Evolutionary conservation across 2,797 vertebrate genomes (phyloP).

Genomic region (Sebastes elongatus): DNA sequence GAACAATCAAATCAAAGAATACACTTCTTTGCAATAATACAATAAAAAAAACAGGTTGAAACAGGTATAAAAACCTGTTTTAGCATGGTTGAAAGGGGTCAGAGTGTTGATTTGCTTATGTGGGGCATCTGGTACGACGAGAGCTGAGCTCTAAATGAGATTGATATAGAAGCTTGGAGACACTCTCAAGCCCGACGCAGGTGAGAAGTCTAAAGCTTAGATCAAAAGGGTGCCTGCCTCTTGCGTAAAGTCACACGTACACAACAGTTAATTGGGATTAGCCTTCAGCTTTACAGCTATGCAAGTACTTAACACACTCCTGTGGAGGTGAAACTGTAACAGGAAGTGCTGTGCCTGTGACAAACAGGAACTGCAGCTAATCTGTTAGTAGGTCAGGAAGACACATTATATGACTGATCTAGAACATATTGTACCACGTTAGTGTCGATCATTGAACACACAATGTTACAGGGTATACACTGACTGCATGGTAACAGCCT

Average conservation of each 20-base stretch:
- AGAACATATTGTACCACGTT: neutral
- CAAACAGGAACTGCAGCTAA: conserved; percentile 42
- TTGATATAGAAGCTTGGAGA: conserved; percentile 46
- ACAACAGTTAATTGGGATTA: conserved; percentile 63
- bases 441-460: neutral
- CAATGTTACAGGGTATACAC: neutral
- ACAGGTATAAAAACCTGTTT: neutral
- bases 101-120: conserved; percentile 10
- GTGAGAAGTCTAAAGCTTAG: conserved; percentile 52
- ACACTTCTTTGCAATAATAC: neutral
- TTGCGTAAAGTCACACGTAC: conserved; percentile 53
- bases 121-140: conserved; percentile 29
- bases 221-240: conserved; percentile 33
- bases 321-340: conserved; percentile 30
- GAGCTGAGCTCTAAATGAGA: conserved; percentile 68
- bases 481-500: neutral
- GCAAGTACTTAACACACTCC: conserved; percentile 58
- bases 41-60: neutral
- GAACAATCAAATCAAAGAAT: neutral
- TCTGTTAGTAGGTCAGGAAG: conserved; percentile 37
- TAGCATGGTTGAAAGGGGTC: neutral
- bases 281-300: conserved; percentile 32
- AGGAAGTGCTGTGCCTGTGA: conserved; percentile 28
- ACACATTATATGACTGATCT: conserved; percentile 12
- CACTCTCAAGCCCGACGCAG: conserved; percentile 18